Evolutionary conservation across 2,113 vertebrate species (phyloP).

Genomic region (Peromyscus polionotus): DNA sequence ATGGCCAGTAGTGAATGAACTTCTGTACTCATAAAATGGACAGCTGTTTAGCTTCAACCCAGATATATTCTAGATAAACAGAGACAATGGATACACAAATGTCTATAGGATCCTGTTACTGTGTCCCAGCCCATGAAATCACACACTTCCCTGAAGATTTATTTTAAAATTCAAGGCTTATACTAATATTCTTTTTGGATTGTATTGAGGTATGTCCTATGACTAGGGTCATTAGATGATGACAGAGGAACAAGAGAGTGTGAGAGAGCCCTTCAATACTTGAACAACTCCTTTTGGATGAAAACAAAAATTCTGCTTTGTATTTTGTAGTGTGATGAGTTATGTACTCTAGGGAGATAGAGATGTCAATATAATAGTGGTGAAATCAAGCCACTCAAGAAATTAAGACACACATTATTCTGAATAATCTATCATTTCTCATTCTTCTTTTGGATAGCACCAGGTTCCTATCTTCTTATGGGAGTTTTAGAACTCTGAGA

Average conservation of each 20-base stretch:
- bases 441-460: slow-evolving; percentile 57
- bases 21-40: background rate
- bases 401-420: background rate
- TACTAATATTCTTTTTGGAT: background rate
- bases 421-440: background rate
- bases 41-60: background rate
- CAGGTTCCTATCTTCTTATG: slow-evolving; percentile 35
- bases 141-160: background rate
- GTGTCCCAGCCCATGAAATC: background rate
- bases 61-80: background rate
- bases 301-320: slow-evolving; percentile 24
- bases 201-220: background rate
- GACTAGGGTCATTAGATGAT: background rate
- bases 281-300: slow-evolving; percentile 1
- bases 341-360: slow-evolving; percentile 23
- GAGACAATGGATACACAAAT: background rate
- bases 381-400: slow-evolving; percentile 29
- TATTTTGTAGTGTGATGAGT: background rate
- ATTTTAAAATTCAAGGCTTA: background rate
- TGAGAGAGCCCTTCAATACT: background rate
- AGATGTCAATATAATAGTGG: background rate
- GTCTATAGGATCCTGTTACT: background rate
- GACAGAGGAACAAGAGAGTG: background rate
- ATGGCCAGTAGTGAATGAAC: background rate
- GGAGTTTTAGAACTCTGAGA: slow-evolving; percentile 66